Conservation (phyloP, 2,888 invertebrate genomes). For the Rhagophthalmus giganteus region DNA sequence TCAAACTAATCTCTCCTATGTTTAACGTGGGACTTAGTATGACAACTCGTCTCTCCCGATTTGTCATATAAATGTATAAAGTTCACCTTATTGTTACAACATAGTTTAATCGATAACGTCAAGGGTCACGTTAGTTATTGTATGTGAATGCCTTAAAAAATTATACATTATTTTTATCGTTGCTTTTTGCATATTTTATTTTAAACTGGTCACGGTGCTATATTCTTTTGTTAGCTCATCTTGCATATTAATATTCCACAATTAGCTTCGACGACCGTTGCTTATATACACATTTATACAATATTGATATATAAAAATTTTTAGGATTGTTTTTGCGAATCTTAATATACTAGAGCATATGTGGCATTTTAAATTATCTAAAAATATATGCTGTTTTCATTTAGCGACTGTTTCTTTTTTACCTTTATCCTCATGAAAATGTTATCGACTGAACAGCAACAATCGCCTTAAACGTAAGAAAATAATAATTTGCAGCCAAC, state of each 20-base stretch:
- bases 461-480: not conserved
- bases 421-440: not conserved
- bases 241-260: constrained; percentile 28
- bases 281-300: constrained; percentile 26
- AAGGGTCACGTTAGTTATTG: constrained; percentile 27
- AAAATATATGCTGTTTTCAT: constrained; percentile 44
- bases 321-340: constrained; percentile 36
- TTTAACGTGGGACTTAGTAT: no score
- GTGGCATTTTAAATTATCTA: constrained; percentile 41
- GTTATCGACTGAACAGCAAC: no score
- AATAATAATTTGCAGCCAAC: not conserved
- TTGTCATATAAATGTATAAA: constrained; percentile 23
- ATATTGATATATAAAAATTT: constrained; percentile 14
- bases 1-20: constrained; percentile 29
- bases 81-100: not conserved
- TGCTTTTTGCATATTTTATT: constrained; percentile 44
- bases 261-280: constrained; percentile 17
- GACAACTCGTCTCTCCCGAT: constrained; percentile 42
- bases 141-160: constrained; percentile 39
- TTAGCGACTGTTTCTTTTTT: constrained; percentile 28
- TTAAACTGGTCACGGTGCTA: constrained; percentile 43
- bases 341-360: constrained; percentile 35
- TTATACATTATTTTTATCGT: constrained; percentile 38
- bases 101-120: no score
- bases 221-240: constrained; percentile 38